Base-by-base conservation (phyloP, 2,113 vertebrate genomes). In the Silurus meridionalis region DNA sequence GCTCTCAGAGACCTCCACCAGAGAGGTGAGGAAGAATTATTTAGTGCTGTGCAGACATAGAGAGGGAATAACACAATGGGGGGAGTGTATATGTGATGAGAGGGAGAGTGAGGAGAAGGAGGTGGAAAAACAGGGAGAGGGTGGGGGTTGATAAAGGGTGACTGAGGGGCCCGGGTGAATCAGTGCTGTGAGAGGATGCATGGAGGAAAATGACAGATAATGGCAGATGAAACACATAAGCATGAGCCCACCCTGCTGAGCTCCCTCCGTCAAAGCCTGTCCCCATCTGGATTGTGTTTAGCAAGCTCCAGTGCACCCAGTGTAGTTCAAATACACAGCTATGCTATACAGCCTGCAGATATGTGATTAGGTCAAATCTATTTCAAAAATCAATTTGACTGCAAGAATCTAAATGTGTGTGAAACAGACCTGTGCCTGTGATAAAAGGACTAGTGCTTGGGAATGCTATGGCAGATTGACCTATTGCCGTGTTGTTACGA, bases 211-310 rank as follows among this genome's bases (percentile, higher is more conserved):
- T 3, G 19, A 63, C 55, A 64, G 80, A 58, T 64, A 58, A 78
- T 64, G 63, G 25, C 15, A 6, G 63, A 66, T 80, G 50, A 79
- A 79, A 55, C 50, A 67, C 52, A 82, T 58, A 82, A 60, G 4
- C 69, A 19, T 1, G 15, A 46, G 25, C n/a, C 48, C 21, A 80
- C 63, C 80, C 84, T 71, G 84, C 82, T 88, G 84, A 66, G 86
- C 46, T 75, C 58, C 67, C 63, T 83, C 57, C 64, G 28, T 63
- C 48, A 48, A 67, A 84, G 66, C 61, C 84, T 82, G 77, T 86
- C 69, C 64, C 85, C 89, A 88, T 86, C 87, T 90, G 89, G 87
- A 82, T 69, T 82, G 57, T 84, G 79, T 89, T 86, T 89, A 83
- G 57, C 58, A 85, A 61, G 81, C 58, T 78, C 46, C 83, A 66